These are phyloP conservation scores for Phaedon cochleariae DNA, from an alignment of 2,888 invertebrate species.

Conservation along the genomic window DNA sequence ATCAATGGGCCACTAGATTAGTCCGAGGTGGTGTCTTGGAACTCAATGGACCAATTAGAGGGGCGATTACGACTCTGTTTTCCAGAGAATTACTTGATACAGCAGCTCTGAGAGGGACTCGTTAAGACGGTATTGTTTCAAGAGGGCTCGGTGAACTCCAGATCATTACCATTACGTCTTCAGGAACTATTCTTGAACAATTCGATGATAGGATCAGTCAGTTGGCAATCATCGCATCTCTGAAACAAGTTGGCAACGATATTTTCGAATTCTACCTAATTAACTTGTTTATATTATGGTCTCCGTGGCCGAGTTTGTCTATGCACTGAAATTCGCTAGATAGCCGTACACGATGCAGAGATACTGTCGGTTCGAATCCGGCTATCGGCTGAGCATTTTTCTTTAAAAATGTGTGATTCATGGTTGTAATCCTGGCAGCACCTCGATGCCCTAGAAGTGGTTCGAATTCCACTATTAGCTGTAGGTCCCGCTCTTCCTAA, in stretches of 20 bases:
- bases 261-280: not conserved
- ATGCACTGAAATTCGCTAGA: no score
- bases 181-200: constrained; percentile 26
- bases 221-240: not conserved
- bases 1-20: constrained; percentile 61
- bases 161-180: constrained; percentile 52
- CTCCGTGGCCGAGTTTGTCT: no score
- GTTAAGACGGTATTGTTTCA: constrained; percentile 57
- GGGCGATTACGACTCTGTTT: constrained; percentile 54
- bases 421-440: no score
- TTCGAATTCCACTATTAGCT: no score
- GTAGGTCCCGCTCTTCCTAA: no score
- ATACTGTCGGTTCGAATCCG: no score
- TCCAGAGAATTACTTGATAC: constrained; percentile 57
- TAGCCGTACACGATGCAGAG: no score
- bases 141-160: constrained; percentile 45
- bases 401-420: no score
- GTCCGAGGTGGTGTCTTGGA: constrained; percentile 58
- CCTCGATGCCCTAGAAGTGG: no score
- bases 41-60: constrained; percentile 60
- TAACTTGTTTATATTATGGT: no score
- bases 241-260: not conserved
- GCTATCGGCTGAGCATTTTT: no score
- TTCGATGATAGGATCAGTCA: not conserved
- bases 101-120: constrained; percentile 56